Evolutionary conservation across 1,140 invertebrate species (phyloP).

Genomic region (Heliconius nattereri): DNA sequence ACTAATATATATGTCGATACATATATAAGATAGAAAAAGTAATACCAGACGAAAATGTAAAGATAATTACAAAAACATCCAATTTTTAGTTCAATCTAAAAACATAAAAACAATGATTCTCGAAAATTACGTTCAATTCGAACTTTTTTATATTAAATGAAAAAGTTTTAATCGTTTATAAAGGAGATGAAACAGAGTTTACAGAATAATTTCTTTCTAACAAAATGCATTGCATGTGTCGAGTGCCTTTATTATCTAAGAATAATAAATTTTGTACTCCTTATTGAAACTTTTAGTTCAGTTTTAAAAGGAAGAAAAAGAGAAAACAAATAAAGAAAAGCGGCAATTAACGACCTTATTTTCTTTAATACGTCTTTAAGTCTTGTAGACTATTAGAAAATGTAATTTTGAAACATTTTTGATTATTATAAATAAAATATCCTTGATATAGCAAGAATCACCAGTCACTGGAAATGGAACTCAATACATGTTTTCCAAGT

Average conservation of each 20-base stretch:
- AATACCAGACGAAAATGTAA: too few species aligned
- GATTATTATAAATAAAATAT: too few species aligned
- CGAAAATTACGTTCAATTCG: not conserved
- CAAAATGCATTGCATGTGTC: conserved; percentile 14
- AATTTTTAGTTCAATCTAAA: too few species aligned
- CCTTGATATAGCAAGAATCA: too few species aligned
- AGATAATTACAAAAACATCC: too few species aligned
- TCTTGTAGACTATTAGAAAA: too few species aligned
- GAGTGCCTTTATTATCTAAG: conserved; percentile 19
- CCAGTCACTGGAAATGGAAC: too few species aligned
- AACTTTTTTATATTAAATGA: conserved; percentile 14
- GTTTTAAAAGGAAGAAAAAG: not conserved
- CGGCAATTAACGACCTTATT: not conserved
- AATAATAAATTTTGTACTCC: not conserved
- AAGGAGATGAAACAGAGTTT: conserved; percentile 24
- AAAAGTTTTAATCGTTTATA: conserved; percentile 34
- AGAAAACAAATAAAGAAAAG: not conserved
- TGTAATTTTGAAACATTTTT: too few species aligned
- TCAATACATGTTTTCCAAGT: too few species aligned
- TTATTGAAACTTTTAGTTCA: not conserved
- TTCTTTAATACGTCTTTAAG: too few species aligned
- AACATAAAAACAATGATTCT: not conserved
- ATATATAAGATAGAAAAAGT: too few species aligned
- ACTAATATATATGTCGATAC: too few species aligned
- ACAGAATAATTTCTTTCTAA: conserved; percentile 17